Base-by-base conservation (phyloP, 2,797 vertebrate species). In the Cheirogaleus major region DNA sequence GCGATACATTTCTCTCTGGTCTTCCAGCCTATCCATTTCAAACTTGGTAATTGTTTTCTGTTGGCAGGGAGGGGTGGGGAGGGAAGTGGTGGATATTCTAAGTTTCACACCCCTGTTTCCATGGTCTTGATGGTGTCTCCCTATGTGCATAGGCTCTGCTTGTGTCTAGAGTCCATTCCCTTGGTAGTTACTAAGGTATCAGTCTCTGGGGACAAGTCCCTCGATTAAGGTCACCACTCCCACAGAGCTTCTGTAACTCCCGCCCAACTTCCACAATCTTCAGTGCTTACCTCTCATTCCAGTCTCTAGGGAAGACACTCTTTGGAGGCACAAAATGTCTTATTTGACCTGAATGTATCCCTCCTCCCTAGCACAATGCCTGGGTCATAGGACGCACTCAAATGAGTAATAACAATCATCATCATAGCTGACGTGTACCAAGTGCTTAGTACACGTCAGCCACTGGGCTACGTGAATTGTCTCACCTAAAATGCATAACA, bases 11-110 rank as follows among this genome's bases (percentile, higher is more conserved):
- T 80, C 79, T 41, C 70, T 52, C 67, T 43, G 35, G 43, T 45
- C 75, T n/a, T 86, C 43, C 48, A 11, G 5, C 5, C 20, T 32
- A 25, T 59, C 57, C 67, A 65, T 41, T 83, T 93, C 63, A 78
- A 43, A 67, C 50, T 52, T 38, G 35, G 57, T 30, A 8, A 55
- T 2, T 69, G 22, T 41, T 87, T 69, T 38, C 65, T 84, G 4
- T n/a, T 32, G 10, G 2, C 1, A 1, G 14, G 22, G 7, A 0
- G 1, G 3, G 14, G 3, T 5, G 20, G 5, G 3, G 12, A 27
- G 9, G 22, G 25, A 13, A 23, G 38, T 38, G 38, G 38, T 38
- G 38, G 38, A 12, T 13, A 5, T 10, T 32, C 61, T 18, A 59
- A 75, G 20, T 59, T 50, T 41, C 38, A 55, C 1, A 10, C 1